Base-by-base conservation (phyloP, 2,113 vertebrate genomes). In the Lepisosteus oculatus region DNA sequence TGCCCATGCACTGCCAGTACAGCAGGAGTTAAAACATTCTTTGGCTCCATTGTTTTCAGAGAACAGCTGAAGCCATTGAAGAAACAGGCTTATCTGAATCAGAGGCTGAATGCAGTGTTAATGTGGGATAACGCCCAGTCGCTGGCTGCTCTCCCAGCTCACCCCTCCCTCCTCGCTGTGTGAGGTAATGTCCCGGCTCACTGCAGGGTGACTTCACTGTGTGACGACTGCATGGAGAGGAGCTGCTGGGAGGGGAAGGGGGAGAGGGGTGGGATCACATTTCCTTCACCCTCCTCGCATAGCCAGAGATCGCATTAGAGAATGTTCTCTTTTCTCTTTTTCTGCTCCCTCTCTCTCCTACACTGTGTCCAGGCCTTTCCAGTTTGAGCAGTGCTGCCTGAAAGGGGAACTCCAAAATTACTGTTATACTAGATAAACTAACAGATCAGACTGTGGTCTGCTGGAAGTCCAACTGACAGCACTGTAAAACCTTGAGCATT, bases 191-290 rank as follows among this genome's bases (percentile, higher is more conserved):
- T 81, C 76, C 78, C 76, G 71, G 57, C 64, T 63, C 62, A 51
- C 65, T 9, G 66, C 43, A 55, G 69, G 64, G 85, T 85, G 84
- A 87, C 62, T 75, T 85, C 86, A 88, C 44, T 74, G 76, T 75
- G 74, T 73, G 61, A 81, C 77, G 79, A 67, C 71, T 78, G 72
- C 72, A 70, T 72, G 81, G 81, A 72, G 81, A 72, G 81, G 81
- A 75, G 63, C 76, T 29, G 29, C 29, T 57, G 43, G 41, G 47
- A 11, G 65, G 8, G 11, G 47, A 15, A 43, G 42, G 55, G 68
- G 43, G 13, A 15, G 13, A 61, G 47, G 47, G 47, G 47, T 51
- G 47, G 47, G 47, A 51, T 51, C 47, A 51, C 47, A 6, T 5
- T 51, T 51, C 47, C 47, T 51, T 51, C 47, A 5, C 5, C 9